Evolutionary conservation across 1,140 invertebrate genomes (phyloP).

Genomic region (Drosophila seguyi): DNA sequence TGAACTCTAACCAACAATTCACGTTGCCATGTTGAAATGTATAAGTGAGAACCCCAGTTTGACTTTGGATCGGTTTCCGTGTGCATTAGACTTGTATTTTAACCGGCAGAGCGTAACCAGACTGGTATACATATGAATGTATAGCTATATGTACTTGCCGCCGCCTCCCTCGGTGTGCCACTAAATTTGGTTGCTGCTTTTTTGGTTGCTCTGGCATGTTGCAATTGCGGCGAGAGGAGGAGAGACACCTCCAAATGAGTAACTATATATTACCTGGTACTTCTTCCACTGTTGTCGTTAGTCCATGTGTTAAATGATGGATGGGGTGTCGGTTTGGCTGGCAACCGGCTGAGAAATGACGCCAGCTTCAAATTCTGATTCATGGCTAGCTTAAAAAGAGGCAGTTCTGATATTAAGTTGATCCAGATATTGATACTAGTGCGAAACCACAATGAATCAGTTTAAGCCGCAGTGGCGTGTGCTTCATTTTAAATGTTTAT

Average conservation of each 20-base stretch:
- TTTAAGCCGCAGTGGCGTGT: not conserved
- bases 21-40: conserved; percentile 14
- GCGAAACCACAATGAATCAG: not conserved
- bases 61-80: conserved; percentile 40
- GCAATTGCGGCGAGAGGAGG: conserved; percentile 47
- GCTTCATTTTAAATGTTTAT: not conserved
- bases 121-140: conserved; percentile 51
- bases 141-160: conserved; percentile 22
- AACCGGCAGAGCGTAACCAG: conserved; percentile 75
- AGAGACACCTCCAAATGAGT: conserved; percentile 44
- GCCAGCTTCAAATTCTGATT: conserved; percentile 30
- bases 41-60: conserved; percentile 21
- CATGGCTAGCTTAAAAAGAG: conserved; percentile 12
- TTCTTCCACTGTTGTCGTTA: conserved; percentile 25
- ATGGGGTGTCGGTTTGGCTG: conserved; percentile 51
- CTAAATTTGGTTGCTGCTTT: conserved; percentile 54
- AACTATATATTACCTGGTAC: conserved; percentile 34
- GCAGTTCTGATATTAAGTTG: conserved; percentile 3
- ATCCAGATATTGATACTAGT: conserved; percentile 19
- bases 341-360: conserved; percentile 42
- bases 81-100: conserved; percentile 65
- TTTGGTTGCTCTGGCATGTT: conserved; percentile 62
- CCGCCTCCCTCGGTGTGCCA: conserved; percentile 52
- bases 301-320: conserved; percentile 57
- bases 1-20: conserved; percentile 55